Evolutionary conservation across 1,140 invertebrate species (phyloP).

Genomic region (Vollenhovia emeryi): DNA sequence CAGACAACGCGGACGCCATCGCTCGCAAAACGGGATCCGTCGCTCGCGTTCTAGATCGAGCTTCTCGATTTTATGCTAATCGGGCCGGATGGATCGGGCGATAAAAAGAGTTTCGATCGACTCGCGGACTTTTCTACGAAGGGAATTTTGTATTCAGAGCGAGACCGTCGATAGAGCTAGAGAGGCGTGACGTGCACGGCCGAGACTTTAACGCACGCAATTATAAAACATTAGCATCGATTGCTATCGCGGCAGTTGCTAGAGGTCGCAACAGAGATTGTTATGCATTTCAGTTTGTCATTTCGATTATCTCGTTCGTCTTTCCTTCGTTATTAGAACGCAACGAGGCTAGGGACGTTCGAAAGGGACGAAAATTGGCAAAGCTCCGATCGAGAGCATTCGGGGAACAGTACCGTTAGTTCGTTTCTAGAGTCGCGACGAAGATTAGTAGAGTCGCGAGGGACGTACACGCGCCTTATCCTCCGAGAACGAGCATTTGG

Average conservation of each 20-base stretch:
- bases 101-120: conserved; percentile 10
- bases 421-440: conserved; percentile 5
- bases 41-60: neutral
- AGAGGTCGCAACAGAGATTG: neutral
- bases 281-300: neutral
- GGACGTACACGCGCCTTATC: neutral
- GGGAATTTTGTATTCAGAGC: conserved; percentile 32
- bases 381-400: neutral
- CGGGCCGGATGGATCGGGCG: neutral
- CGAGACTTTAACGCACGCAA: conserved; percentile 48
- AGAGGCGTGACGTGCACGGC: neutral
- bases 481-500: neutral
- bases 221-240: conserved; percentile 18
- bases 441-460: conserved; percentile 3
- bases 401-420: neutral
- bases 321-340: too few relatives aligned
- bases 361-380: neutral
- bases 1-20: neutral
- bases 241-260: neutral
- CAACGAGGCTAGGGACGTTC: neutral
- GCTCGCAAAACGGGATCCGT: conserved; percentile 20
- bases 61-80: conserved; percentile 42
- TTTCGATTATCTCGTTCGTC: neutral
- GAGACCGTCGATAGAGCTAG: neutral
- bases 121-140: conserved; percentile 35